phyloP scores from a whole-genome alignment of 2,888 invertebrate species.

The Masnerella sp. region DNA sequence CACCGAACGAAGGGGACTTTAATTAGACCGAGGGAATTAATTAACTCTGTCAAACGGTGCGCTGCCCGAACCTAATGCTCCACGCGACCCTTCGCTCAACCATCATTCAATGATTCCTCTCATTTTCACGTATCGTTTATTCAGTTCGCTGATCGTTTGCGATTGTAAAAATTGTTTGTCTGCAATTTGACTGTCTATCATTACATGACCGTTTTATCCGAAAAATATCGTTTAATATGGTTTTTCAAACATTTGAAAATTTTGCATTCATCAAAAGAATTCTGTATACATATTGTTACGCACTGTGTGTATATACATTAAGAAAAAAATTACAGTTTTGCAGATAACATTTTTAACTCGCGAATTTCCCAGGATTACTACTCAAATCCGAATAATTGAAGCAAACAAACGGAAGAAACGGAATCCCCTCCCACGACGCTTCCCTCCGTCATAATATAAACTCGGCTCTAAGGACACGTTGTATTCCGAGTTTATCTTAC shows the following conservation, averaged over 20 bases:
- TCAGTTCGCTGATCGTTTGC: slow-evolving; percentile 11
- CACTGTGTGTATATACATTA: too few relatives aligned
- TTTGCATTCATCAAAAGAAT: too few relatives aligned
- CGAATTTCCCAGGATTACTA: too few relatives aligned
- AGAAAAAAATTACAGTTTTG: not conserved
- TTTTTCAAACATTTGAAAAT: too few relatives aligned
- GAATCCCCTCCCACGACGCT: slow-evolving; percentile 1
- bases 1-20: slow-evolving; percentile 61
- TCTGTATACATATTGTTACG: too few relatives aligned
- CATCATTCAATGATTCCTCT: slow-evolving; percentile 33
- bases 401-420: slow-evolving; percentile 1
- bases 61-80: slow-evolving; percentile 25
- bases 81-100: slow-evolving; percentile 4
- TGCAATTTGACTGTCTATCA: too few relatives aligned
- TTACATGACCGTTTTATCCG: too few relatives aligned
- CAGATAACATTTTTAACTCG: not conserved
- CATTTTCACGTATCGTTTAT: slow-evolving; percentile 24
- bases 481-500: slow-evolving; percentile 27
- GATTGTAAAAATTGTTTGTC: too few relatives aligned
- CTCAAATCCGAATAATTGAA: slow-evolving; percentile 13
- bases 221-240: too few relatives aligned
- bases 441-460: slow-evolving; percentile 5
- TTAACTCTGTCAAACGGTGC: slow-evolving; percentile 61
- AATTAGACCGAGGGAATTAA: slow-evolving; percentile 65
- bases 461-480: slow-evolving; percentile 15